Conservation (phyloP, 1,140 invertebrate genomes). For the Diabrotica undecimpunctata region DNA sequence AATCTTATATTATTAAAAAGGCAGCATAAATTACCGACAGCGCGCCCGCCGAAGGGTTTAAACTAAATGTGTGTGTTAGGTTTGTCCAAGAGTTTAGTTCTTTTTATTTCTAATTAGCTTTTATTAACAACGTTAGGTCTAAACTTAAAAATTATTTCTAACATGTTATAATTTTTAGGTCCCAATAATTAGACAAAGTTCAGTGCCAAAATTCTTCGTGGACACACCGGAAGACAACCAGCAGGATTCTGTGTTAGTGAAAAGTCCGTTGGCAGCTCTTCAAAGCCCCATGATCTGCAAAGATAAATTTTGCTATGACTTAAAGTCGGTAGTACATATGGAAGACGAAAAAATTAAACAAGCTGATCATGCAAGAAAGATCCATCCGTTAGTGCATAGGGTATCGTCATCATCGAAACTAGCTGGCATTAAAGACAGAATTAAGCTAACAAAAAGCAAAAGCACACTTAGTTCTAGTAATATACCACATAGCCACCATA, state of each 20-base stretch:
- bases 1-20: no score
- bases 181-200: slow-evolving; percentile 38
- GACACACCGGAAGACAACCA: slow-evolving; percentile 37
- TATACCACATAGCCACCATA: slow-evolving; percentile 30
- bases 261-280: slow-evolving; percentile 21
- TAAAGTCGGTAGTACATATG: slow-evolving; percentile 40
- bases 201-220: slow-evolving; percentile 41
- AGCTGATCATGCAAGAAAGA: neutral
- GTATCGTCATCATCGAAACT: slow-evolving; percentile 29
- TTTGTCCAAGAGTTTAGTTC: no score
- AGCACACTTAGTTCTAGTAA: slow-evolving; percentile 30
- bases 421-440: slow-evolving; percentile 33
- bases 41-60: no score
- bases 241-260: slow-evolving; percentile 26
- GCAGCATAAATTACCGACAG: no score
- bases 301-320: slow-evolving; percentile 31
- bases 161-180: slow-evolving; percentile 11
- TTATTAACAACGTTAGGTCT: no score
- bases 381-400: slow-evolving; percentile 21
- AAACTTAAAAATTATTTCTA: no score
- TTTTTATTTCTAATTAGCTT: no score
- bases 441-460: slow-evolving; percentile 35
- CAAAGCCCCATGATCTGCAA: slow-evolving; percentile 32
- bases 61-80: no score
- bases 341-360: slow-evolving; percentile 25